Evolutionary conservation across 1,140 invertebrate species (phyloP), one percentile per base, ranked within the genome.

Genomic region (Leptinotarsa undecemlineata): DNA sequence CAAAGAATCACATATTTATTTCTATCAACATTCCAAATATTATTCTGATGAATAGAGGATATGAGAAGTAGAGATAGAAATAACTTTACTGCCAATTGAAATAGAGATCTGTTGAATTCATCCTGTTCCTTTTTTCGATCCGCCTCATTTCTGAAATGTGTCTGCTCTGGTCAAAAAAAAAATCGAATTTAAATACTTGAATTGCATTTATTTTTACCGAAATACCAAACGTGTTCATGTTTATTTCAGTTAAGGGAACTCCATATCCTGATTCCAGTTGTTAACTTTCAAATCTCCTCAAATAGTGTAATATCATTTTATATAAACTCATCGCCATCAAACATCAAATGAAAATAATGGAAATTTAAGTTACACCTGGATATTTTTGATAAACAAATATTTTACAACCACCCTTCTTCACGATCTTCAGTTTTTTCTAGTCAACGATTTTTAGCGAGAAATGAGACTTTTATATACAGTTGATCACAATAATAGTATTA

Each of bases 341-440:
- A 23, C 63, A 21, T 14, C 3, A 14, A 64, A 26, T 23, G 0
- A 15, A 21, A 64, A 64, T 69, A 48, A 42, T 69, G n/a, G 3
- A 69, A 69, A 19, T 69, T 48, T 11, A 14, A 19, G 68, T 48
- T 17, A 48, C 48, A 19, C 33, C 47, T n/a, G n/a, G 3, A 42
- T 72, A 72, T 72, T 72, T 72, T 72, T 72, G 60, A 72, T 72
- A 72, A 8, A 64, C 51, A 57, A 6, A 42, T 23, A 19, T 72
- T 64, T 66, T 23, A 33, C 68, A 19, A 48, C 48, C 60, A 48
- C 23, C 71, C 71, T 72, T 72, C n/a, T 72, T 61, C 71, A 51
- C 17, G 23, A 72, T 72, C 63, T 48, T 70, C 11, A 57, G n/a
- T 57, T 64, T 72, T 71, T 48, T 72, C 71, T 72, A 72, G 71